phyloP scores from a whole-genome alignment of 2,888 invertebrate genomes.

The Erebia aethiops region DNA sequence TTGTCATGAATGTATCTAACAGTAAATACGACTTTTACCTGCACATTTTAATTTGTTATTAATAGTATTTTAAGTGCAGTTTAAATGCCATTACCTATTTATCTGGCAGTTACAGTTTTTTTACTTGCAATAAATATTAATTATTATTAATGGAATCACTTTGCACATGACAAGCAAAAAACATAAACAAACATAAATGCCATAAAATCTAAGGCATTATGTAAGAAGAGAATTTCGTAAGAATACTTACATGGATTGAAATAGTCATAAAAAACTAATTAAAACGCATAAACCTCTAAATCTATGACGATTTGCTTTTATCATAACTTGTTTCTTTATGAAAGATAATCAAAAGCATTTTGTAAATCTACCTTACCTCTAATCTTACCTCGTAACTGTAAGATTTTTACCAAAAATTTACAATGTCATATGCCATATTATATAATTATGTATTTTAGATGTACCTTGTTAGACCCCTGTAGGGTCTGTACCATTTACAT shows the following conservation, averaged over 20 bases:
- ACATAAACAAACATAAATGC: not conserved
- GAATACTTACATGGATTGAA: not conserved
- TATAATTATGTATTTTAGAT: no score
- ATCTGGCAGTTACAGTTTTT: not conserved
- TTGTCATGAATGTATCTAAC: not conserved
- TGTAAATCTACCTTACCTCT: no score
- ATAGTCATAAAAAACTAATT: not conserved
- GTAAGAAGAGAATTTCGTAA: no score
- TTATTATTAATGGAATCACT: not conserved
- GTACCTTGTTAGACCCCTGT: no score
- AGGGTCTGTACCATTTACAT: no score
- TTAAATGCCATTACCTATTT: not conserved
- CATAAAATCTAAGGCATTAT: no score
- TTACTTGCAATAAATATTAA: not conserved
- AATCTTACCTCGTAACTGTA: no score
- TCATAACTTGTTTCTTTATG: not conserved
- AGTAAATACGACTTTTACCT: conserved; percentile 1
- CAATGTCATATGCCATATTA: no score
- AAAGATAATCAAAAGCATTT: no score
- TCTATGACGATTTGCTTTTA: not conserved
- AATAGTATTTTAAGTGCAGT: not conserved
- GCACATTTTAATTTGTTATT: not conserved
- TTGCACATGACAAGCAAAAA: not conserved
- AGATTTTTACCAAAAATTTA: no score
- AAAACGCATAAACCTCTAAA: no score